Evolutionary conservation across 2,113 vertebrate species (phyloP), one percentile per base, ranked within the genome.

Genomic region (Orientallactaga bullata): DNA sequence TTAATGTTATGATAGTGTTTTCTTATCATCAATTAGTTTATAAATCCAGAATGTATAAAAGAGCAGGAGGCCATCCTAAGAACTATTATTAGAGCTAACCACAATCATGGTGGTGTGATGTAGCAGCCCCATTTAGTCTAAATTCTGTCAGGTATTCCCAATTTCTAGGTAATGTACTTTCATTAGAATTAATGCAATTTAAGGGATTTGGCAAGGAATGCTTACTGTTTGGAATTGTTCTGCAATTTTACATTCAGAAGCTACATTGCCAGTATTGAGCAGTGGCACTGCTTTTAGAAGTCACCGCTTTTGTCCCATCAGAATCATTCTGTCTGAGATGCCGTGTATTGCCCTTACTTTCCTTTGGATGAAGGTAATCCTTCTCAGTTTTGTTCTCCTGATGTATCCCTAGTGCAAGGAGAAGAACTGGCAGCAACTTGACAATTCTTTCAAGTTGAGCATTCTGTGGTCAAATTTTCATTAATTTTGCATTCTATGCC

Each of bases 361-460:
- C n/a, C 72, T 87, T 42, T 47, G 77, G 17, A 16, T 58, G 65
- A 47, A 83, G 69, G 35, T 5, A 30, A 28, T 61, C 76, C 32
- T 85, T 58, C 37, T 85, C 20, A 7, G 28, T 21, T 55, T 37
- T 21, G 1, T 5, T 24, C 7, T 4, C 21, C n/a, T 11, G n/a
- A 82, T 74, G 30, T 23, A 42, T 68, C 6, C 26, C 21, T 66
- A 30, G n/a, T 58, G 35, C 61, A 51, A 66, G 39, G 9, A 83
- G 28, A 60, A n/a, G 78, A 91, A 7, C 47, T 2, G 15, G 58
- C 35, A 74, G 51, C 28, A 37, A 61, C 85, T 88, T 85, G 77
- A 89, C 58, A 17, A 89, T 91, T 85, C 87, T 94, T 82, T 91
- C 76, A 87, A 94, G 21, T 37, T 91, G 80, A 74, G 12, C 32